Evolutionary conservation across 2,888 invertebrate species (phyloP), one percentile per base, ranked within the genome.

Genomic region (Steinernema scapterisci): DNA sequence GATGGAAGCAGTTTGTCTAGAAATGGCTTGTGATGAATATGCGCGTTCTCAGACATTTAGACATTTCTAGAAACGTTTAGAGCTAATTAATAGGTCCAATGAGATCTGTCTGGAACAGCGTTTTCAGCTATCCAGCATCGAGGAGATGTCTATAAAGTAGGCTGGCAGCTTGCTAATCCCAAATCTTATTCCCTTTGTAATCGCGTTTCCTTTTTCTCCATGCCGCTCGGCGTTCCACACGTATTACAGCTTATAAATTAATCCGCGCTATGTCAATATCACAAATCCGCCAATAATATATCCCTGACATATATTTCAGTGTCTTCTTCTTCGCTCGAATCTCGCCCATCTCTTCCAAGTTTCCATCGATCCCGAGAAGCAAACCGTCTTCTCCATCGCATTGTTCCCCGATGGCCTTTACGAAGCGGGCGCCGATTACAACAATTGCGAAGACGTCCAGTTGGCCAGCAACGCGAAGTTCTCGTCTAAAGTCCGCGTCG

Each of bases 261-360:
- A 72, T 70, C 16, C 43, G 31, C 25, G 19, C 31, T n/a, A 13
- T 3, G 21, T 16, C 43, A 72, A 48, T 23, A 19, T 1, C 1
- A 23, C 56, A 6, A 19, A 72, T 23, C 25, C 11, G 7, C 7
- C 7, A 31, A 3, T 70, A 6, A 9, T 70, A 71, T 38, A 63
- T 38, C n/a, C 38, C 25, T 23, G 9, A 38, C n/a, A 13, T 74
- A 23, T 16, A 27, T 81, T 82, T 72, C 76, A 83, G 83, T 86
- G 86, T 70, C 79, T 82, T 16, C 73, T 86, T 19, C 76, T 85
- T 0, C 77, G 78, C 46, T 77, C 84, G 9, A 80, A 81, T 45
- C 79, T 86, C 21, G 78, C 79, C 70, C 86, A 86, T 71, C 78
- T 82, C 71, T 78, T 86, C 73, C 82, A 81, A 76, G 71, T 86